Percentiles rank a stretch among this genome's conserved stretches.
Conservation (phyloP, 2,888 invertebrate genomes). For the Leucoptera coffeella region DNA sequence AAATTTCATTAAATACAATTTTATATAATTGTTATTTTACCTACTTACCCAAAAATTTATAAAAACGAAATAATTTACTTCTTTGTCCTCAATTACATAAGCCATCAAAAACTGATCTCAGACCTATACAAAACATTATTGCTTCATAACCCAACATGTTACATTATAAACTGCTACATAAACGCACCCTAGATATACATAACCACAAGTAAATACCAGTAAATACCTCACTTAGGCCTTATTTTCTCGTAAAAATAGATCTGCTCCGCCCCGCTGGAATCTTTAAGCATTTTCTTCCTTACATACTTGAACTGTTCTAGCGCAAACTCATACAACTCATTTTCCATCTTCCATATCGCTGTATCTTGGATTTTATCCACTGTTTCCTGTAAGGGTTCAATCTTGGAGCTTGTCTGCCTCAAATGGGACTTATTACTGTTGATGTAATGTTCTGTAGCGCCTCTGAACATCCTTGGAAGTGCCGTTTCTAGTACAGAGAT, state of each 20-base stretch:
- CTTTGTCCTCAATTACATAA: too few species aligned
- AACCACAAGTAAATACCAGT: conserved; percentile 6
- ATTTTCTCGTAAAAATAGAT: conserved; percentile 92
- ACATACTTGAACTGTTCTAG: conserved; percentile 83
- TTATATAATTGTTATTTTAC: too few species aligned
- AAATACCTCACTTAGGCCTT: conserved; percentile 68
- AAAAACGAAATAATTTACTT: conserved; percentile 2
- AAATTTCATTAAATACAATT: too few species aligned
- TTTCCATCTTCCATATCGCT: conserved; percentile 91
- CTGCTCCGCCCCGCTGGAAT: conserved; percentile 63
- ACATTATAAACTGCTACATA: too few species aligned
- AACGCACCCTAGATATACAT: not conserved
- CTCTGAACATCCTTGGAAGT: conserved; percentile 78
- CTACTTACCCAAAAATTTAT: too few species aligned
- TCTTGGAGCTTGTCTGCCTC: conserved; percentile 87
- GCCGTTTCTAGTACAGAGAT: conserved; percentile 81
- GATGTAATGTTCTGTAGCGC: conserved; percentile 78
- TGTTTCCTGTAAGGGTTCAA: conserved; percentile 73
- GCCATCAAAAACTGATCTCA: too few species aligned
- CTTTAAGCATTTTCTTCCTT: conserved; percentile 60
- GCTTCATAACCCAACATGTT: too few species aligned
- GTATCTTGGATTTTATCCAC: conserved; percentile 77
- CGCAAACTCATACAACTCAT: conserved; percentile 91
- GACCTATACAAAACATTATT: too few species aligned
- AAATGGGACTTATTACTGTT: conserved; percentile 92